Percentiles rank a stretch among this genome's conserved stretches.
phyloP scores from a whole-genome alignment of 1,140 invertebrate genomes.

The Drosophila guanche region DNA sequence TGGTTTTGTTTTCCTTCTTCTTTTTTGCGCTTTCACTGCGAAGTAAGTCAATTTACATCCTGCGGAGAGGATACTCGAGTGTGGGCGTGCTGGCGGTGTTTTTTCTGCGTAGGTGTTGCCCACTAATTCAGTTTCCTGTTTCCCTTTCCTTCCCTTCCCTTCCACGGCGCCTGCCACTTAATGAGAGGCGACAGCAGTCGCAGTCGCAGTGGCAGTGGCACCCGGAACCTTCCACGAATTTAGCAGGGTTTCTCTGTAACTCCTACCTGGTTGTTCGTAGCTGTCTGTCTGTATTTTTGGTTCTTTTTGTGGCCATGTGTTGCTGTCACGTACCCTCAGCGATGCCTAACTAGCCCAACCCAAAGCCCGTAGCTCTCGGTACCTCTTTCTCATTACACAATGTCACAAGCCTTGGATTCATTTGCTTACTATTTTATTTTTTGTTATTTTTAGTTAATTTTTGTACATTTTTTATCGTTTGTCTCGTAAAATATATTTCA shows the following conservation, averaged over 20 bases:
- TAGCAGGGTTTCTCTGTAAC: neutral
- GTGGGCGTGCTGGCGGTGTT: slow-evolving; percentile 12
- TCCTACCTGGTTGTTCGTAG: slow-evolving; percentile 10
- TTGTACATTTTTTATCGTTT: slow-evolving; percentile 25
- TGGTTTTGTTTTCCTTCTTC: neutral
- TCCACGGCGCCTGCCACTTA: slow-evolving; percentile 40
- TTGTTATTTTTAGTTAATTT: slow-evolving; percentile 53
- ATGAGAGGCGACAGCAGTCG: slow-evolving; percentile 32
- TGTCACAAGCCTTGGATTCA: slow-evolving; percentile 29
- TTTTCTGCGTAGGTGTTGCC: slow-evolving; percentile 34
- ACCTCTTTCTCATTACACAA: slow-evolving; percentile 31
- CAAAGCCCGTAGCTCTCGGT: neutral
- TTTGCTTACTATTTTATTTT: slow-evolving; percentile 15
- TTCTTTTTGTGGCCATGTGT: slow-evolving; percentile 30
- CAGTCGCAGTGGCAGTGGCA: too few species aligned
- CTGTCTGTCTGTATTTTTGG: slow-evolving; percentile 23
- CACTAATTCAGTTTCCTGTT: slow-evolving; percentile 53
- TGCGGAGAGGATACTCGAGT: slow-evolving; percentile 24
- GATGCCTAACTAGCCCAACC: slow-evolving; percentile 5
- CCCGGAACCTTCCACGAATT: slow-evolving; percentile 47
- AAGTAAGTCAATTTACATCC: slow-evolving; percentile 51
- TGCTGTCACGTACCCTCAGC: slow-evolving; percentile 41
- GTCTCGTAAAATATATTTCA: slow-evolving; percentile 32
- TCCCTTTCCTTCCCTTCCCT: slow-evolving; percentile 8
- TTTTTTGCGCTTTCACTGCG: slow-evolving; percentile 25